A percentile compares a stretch with the other conserved stretches of the same genome.
These are phyloP conservation scores for Antennarius maculatus DNA, from an alignment of 2,797 vertebrate species.

Conservation along the genomic window DNA sequence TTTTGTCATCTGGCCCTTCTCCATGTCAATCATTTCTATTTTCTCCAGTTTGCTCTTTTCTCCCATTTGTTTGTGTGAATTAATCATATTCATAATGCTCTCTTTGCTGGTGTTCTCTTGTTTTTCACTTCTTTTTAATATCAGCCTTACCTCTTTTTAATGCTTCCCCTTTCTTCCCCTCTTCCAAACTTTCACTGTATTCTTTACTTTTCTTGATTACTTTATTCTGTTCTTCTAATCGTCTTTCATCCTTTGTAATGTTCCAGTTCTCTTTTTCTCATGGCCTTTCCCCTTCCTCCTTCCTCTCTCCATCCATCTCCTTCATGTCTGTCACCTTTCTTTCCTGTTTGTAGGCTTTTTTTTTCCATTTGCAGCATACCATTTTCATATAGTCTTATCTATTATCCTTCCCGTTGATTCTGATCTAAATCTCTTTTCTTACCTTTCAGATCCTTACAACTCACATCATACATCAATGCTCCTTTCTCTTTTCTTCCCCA, in stretches of 20 bases:
- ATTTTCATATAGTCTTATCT: neutral
- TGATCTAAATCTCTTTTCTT: neutral
- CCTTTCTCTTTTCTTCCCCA: constrained; percentile 17
- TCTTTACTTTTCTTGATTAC: neutral
- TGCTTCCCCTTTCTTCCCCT: neutral
- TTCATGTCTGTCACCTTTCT: neutral
- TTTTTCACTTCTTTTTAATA: neutral
- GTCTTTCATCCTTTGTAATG: too few species aligned
- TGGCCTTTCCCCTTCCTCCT: too few species aligned
- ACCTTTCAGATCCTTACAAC: neutral
- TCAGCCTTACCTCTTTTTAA: too few species aligned
- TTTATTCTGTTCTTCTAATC: neutral
- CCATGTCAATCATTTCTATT: neutral
- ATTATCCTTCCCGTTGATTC: neutral
- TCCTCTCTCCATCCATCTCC: neutral
- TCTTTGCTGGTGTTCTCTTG: neutral
- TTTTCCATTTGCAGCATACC: neutral
- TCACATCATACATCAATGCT: neutral
- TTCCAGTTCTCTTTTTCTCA: neutral
- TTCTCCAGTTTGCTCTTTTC: neutral
- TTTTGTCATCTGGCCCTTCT: neutral
- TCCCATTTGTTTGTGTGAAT: neutral
- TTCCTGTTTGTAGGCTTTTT: neutral
- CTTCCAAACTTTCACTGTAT: too few species aligned
- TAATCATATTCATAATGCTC: neutral